Base-by-base conservation (phyloP, 2,888 invertebrate genomes). In the Trissonchulus sp. region DNA sequence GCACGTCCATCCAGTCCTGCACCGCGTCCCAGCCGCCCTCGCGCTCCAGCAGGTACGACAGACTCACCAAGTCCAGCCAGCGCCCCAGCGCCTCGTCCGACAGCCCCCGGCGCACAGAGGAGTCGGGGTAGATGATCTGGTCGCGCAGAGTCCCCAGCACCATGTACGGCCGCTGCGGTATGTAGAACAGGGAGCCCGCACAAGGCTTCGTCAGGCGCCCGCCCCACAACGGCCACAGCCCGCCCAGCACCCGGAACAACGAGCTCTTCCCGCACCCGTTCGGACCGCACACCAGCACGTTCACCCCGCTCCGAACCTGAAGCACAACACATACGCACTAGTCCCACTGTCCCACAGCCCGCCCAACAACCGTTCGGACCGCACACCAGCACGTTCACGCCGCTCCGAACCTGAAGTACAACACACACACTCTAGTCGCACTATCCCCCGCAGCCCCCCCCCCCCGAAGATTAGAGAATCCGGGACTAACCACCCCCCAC, bases 61-160 rank as follows among this genome's bases (percentile, higher is more conserved):
- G n/a, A n/a, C n/a, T n/a, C n/a, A n/a, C n/a, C n/a, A n/a, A n/a
- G n/a, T n/a, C n/a, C 77, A 98, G 86, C 84, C 91, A 92, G 37
- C 90, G 88, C 74, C 88, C 87, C 68, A 99, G 88, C 82, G 93
- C 91, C 1, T 88, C 89, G 85, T 99, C 97, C 0, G 89, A 89
- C 73, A 91, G 89, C 0, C 93, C 93, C 75, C 85, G 86, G 73
- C 82, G 81, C 1, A 91, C 89, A 1, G 89, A 85, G 0, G 91
- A 91, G 79, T 96, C 92, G 0, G 98, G 98, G 86, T 98, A 99
- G 78, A 96, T 96, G 75, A 98, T 92, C 86, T 99, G 98, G 87
- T 98, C 97, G 36, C 94, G 88, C 15, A 96, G 87, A 30, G 92
- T 92, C 35, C 95, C 98, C 79, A 94, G 90, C 0, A 95, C 94